Conservation (phyloP, 2,888 invertebrate genomes). For the Latheticus oryzae region DNA sequence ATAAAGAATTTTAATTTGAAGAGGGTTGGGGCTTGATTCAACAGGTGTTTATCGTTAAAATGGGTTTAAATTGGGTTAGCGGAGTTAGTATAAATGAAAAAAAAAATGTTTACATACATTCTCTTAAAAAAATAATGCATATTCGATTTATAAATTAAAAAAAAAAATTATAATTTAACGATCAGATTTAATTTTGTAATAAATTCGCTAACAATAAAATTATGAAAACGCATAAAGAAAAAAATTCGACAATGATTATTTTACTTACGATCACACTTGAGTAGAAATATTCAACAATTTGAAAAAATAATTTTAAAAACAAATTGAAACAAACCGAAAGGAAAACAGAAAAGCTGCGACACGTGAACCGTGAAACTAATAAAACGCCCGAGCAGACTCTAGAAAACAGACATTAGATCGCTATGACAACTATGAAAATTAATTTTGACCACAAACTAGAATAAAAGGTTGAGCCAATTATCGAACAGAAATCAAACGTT, state of each 20-base stretch:
- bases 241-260: no score
- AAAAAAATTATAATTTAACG: no score
- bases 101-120: no score
- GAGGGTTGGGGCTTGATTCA: constrained; percentile 16
- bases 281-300: no score
- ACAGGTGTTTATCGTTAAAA: constrained; percentile 41
- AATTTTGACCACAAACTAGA: constrained; percentile 26
- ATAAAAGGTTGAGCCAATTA: constrained; percentile 9
- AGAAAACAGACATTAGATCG: constrained; percentile 31
- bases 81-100: no score
- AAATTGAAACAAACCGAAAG: constrained; percentile 17
- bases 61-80: constrained; percentile 40
- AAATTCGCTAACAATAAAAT: no score
- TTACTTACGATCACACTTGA: constrained; percentile 7
- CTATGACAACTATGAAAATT: constrained; percentile 39
- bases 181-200: no score
- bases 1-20: constrained; percentile 27
- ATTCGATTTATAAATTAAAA: no score
- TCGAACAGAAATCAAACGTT: constrained; percentile 27
- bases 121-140: no score
- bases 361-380: constrained; percentile 36
- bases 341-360: constrained; percentile 31
- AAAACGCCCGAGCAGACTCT: constrained; percentile 23
- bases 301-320: constrained; percentile 1
- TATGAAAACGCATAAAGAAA: no score